These are phyloP conservation scores for Cyprinodon variegatus DNA, from an alignment of 2,113 vertebrate genomes.

Conservation along the genomic window DNA sequence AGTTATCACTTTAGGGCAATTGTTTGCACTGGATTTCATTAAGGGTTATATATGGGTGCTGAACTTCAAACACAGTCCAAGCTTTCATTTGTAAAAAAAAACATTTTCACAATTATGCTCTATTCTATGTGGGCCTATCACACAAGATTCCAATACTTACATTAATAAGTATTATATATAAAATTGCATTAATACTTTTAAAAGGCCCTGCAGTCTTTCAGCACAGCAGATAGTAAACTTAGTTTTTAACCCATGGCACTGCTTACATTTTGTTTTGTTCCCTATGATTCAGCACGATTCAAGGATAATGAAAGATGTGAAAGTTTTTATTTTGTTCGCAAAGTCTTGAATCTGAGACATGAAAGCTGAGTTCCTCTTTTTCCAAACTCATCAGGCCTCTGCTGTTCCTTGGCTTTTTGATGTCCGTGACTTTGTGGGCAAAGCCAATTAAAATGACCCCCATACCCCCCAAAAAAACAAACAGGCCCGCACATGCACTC, in stretches of 20 bases:
- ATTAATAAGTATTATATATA: neutral
- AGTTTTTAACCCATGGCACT: constrained; percentile 28
- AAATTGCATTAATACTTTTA: neutral
- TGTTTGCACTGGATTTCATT: too few relatives aligned
- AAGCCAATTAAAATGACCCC: constrained; percentile 78
- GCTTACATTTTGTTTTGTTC: constrained; percentile 7
- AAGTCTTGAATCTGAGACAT: constrained; percentile 51
- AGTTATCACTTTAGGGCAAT: too few relatives aligned
- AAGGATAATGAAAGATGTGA: constrained; percentile 33
- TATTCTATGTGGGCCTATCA: neutral
- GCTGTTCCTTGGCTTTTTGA: constrained; percentile 57
- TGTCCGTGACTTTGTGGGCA: constrained; percentile 58
- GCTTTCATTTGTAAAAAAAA: neutral
- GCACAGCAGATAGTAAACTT: constrained; percentile 24
- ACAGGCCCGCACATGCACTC: constrained; percentile 51
- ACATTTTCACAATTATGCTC: neutral
- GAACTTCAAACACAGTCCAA: neutral
- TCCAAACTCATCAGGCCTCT: constrained; percentile 67
- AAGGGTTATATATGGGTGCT: too few relatives aligned
- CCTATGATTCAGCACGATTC: constrained; percentile 39
- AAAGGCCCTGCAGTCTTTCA: neutral
- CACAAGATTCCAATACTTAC: neutral
- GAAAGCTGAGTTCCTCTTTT: constrained; percentile 52
- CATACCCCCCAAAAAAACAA: constrained; percentile 66
- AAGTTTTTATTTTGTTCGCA: constrained; percentile 60